phyloP scores from a whole-genome alignment of 37 sponge, comb jelly and placozoan genomes.

The Aplysina aerophoba region DNA sequence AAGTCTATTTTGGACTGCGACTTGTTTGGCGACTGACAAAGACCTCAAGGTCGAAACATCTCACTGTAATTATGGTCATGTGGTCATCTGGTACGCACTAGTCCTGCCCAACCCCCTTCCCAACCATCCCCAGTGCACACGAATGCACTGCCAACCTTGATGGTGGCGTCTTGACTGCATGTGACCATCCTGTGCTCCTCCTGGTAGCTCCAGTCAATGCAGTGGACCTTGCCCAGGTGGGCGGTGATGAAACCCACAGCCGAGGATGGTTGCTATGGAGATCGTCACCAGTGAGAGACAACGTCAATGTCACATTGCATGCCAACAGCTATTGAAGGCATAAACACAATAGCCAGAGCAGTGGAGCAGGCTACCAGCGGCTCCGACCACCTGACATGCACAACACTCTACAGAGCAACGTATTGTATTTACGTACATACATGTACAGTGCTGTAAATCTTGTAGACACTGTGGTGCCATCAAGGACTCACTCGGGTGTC shows the following conservation, averaged over 20 bases:
- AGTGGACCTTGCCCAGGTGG: constrained; percentile 83
- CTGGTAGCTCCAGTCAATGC: constrained; percentile 81
- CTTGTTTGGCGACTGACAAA: no score
- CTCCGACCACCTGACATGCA: neutral
- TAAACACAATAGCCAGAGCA: constrained; percentile 2
- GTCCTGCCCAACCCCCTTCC: no score
- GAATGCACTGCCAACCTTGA: constrained; percentile 63
- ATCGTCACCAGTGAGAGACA: neutral
- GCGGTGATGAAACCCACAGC: constrained; percentile 84
- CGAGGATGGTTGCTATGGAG: constrained; percentile 74
- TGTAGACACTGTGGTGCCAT: neutral
- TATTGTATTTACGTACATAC: no score
- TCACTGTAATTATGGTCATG: no score
- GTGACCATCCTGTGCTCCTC: constrained; percentile 68
- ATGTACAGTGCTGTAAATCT: neutral
- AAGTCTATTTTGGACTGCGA: no score
- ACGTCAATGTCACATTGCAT: no score
- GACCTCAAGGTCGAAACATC: no score
- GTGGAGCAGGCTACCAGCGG: no score
- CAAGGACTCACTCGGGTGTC: constrained; percentile 70
- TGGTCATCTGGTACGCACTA: no score
- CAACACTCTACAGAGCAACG: neutral
- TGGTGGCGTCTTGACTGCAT: constrained; percentile 82
- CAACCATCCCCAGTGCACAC: no score
- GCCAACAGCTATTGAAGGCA: neutral